These are phyloP conservation scores for Caradrina kadenii DNA, from an alignment of 2,888 invertebrate genomes.

Conservation along the genomic window DNA sequence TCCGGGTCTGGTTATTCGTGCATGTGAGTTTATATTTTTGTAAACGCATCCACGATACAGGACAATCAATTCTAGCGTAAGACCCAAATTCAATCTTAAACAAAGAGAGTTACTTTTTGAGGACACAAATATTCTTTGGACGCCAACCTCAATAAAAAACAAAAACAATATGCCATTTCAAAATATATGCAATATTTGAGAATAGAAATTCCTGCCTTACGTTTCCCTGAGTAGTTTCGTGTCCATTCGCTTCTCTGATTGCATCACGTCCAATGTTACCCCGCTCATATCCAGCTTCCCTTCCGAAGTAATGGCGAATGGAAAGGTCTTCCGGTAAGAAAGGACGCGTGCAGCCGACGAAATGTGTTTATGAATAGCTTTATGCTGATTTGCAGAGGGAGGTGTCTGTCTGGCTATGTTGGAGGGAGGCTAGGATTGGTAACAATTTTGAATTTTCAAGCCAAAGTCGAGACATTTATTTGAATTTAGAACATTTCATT, in stretches of 20 bases:
- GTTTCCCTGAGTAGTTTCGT: slow-evolving; percentile 44
- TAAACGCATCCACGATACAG: no score
- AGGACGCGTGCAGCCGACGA: slow-evolving; percentile 43
- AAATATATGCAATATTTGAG: slow-evolving; percentile 42
- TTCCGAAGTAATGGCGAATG: slow-evolving; percentile 55
- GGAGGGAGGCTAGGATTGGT: not conserved
- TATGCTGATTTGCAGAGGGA: slow-evolving; percentile 43
- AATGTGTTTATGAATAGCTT: slow-evolving; percentile 38
- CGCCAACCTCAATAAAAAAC: slow-evolving; percentile 3
- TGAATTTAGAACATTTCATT: not conserved
- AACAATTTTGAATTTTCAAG: not conserved
- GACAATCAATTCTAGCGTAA: no score
- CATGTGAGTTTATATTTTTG: no score
- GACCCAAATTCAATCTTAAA: not conserved
- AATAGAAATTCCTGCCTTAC: slow-evolving; percentile 35
- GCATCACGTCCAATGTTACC: slow-evolving; percentile 61
- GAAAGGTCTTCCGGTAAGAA: slow-evolving; percentile 60
- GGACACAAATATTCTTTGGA: not conserved
- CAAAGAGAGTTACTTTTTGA: not conserved
- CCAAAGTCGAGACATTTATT: not conserved
- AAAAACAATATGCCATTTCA: slow-evolving; percentile 34
- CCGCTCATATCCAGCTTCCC: slow-evolving; percentile 60
- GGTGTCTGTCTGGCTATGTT: not conserved
- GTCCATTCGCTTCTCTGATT: slow-evolving; percentile 57
- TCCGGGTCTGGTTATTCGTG: no score